Evolutionary conservation across 2,113 vertebrate species (phyloP), one percentile per base, ranked within the genome.

Genomic region (Esox niger): DNA sequence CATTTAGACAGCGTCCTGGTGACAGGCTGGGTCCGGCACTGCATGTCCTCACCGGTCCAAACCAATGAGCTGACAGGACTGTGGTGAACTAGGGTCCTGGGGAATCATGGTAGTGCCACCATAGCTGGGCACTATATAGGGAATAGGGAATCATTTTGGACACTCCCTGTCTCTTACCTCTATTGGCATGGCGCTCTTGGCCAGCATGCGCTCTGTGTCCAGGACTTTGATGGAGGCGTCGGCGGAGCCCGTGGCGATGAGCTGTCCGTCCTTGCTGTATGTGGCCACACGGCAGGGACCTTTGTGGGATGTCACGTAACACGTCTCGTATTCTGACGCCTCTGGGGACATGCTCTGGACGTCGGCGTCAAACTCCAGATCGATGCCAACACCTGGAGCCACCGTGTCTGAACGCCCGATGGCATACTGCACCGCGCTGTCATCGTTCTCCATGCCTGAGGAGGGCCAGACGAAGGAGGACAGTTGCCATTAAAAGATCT

Each of bases 321-420:
- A 99, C 9, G 97, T 98, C 86, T 99, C 97, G 0, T 99, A 99
- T 82, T 99, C 97, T 0, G 96, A 98, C 0, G 97, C 96, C 82
- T 99, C 97, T 0, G 97, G 97, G 25, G 97, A 98, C 96, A 98
- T 98, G 17, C 96, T 96, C 84, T 99, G 97, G 43, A 99, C 94
- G 3, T 99, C 97, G 0, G 97, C 97, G 43, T 98, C 97, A 58
- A 98, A 99, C 58, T 99, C 97, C 76, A 99, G 82, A 83, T 99
- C 97, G 33, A 99, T 98, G 1, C 96, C 97, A 0, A 98, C 96
- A 52, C 97, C 97, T 0, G 97, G 97, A 1, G 96, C 96, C 17
- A 99, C 97, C 0, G 95, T 98, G 38, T 99, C 97, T 0, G 96
- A 98, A 33, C 95, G 95, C 6, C 96, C 97, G 1, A 99, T 98